phyloP scores from a whole-genome alignment of 2,113 vertebrate genomes.

The Cinclus mexicanus region DNA sequence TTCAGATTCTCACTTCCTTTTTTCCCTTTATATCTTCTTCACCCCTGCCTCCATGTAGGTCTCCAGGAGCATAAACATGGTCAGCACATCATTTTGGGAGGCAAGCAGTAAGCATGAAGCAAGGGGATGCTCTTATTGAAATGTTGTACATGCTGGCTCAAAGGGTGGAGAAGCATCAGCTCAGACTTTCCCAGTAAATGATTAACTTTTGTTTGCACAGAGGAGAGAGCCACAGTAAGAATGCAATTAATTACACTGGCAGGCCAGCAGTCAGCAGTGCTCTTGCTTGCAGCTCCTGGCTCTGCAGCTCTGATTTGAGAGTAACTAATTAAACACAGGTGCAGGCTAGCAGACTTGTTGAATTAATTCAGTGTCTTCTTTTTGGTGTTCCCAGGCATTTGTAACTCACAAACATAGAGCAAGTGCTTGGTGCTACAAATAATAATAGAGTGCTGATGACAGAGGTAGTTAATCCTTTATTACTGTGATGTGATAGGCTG shows the following conservation, averaged over 20 bases:
- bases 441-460: conserved; percentile 8
- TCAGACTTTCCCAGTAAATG: background rate
- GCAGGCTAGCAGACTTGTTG: conserved; percentile 53
- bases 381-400: conserved; percentile 34
- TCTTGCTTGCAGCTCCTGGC: conserved; percentile 30
- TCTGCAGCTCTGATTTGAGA: conserved; percentile 45
- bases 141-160: background rate
- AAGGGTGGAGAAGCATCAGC: background rate
- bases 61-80: background rate
- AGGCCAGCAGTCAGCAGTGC: conserved; percentile 5
- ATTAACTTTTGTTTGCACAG: conserved; percentile 45
- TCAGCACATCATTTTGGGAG: background rate
- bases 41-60: background rate
- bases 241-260: conserved; percentile 36
- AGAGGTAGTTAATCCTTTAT: conserved; percentile 54
- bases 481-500: conserved; percentile 45
- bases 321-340: conserved; percentile 60
- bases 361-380: conserved; percentile 53
- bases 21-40: background rate
- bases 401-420: conserved; percentile 27
- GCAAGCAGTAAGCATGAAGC: background rate
- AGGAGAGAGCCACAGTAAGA: background rate
- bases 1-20: background rate
- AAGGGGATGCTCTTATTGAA: background rate
- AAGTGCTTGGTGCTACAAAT: conserved; percentile 23